Evolutionary conservation across 2,888 invertebrate species (phyloP).

Genomic region (Zygogramma bicolorata): DNA sequence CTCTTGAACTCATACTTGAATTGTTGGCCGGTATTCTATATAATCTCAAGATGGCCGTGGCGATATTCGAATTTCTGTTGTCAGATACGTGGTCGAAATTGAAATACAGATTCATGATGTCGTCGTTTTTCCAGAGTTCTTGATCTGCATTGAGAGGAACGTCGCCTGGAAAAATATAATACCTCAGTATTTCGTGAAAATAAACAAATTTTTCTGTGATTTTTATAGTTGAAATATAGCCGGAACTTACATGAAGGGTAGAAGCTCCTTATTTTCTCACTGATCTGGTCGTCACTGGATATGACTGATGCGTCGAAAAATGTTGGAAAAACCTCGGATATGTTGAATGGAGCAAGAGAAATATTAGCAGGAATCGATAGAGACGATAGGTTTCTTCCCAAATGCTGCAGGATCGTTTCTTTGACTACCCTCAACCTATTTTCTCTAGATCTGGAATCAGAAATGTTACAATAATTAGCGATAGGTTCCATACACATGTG

Average conservation of each 20-base stretch:
- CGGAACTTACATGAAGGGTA: slow-evolving; percentile 64
- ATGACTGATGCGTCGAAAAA: slow-evolving; percentile 49
- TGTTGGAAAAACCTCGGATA: slow-evolving; percentile 49
- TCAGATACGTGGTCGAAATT: slow-evolving; percentile 67
- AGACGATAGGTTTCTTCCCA: slow-evolving; percentile 46
- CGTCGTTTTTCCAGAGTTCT: slow-evolving; percentile 70
- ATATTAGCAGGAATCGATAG: slow-evolving; percentile 41
- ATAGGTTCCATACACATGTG: too few relatives aligned
- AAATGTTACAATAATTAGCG: background rate
- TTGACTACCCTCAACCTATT: slow-evolving; percentile 56
- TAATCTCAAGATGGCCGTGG: slow-evolving; percentile 69
- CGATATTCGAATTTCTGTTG: slow-evolving; percentile 67
- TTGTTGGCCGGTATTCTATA: slow-evolving; percentile 67
- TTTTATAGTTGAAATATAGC: too few relatives aligned
- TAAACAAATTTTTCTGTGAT: too few relatives aligned
- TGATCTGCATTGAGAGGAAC: slow-evolving; percentile 70
- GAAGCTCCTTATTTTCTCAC: slow-evolving; percentile 62
- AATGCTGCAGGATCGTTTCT: slow-evolving; percentile 52
- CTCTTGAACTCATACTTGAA: slow-evolving; percentile 50
- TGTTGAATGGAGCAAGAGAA: slow-evolving; percentile 43
- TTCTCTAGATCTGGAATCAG: slow-evolving; percentile 51
- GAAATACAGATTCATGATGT: slow-evolving; percentile 71
- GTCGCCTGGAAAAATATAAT: slow-evolving; percentile 66
- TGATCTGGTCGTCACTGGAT: slow-evolving; percentile 55
- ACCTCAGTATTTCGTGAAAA: background rate